Base-by-base conservation (phyloP, 2,113 vertebrate species). In the Hippocampus mohnikei region DNA sequence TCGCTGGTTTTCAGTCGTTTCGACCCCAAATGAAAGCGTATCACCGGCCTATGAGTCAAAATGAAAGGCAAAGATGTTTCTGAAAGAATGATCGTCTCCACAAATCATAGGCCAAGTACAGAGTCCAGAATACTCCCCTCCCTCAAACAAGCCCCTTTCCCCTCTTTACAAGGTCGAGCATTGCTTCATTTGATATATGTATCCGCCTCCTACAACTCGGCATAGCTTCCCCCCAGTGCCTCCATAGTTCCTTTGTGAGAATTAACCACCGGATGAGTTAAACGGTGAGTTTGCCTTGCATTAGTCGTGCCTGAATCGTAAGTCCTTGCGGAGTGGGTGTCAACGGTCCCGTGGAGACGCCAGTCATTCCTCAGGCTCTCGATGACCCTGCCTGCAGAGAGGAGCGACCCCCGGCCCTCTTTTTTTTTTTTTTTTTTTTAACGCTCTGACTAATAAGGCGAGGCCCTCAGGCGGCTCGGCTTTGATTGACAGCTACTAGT, bases 401-500 rank as follows among this genome's bases (percentile, higher is more conserved):
- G 66, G 20, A 69, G 78, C 68, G 64, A 70, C 73, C 81, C 73
- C 69, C 25, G 62, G 2, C 67, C 69, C 68, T 42, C 66, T 79
- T 71, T 46, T 63, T 64, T 59, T 78, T 29, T 29, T 33, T 33
- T 65, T 64, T 64, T 59, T 78, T 33, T 33, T 33, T 33, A 33
- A 74, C 16, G 29, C 71, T 67, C 44, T 60, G 69, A 81, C 78
- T 84, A 82, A 88, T 82, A 82, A 88, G 73, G 40, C 58, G 8
- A 62, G 44, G 66, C 73, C 83, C 82, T 75, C 68, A 11, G 81
- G 83, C 81, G 69, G 61, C 66, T 41, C 9, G 3, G 40, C 10
- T 1, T 27, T 79, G 85, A 88, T 50, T 86, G 86, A 87, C 86
- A 84, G 80, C 69, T 81, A 70, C 62, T 66, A 68, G 71, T 69